Evolutionary conservation across 2,888 invertebrate species (phyloP), one percentile per base, ranked within the genome.

Genomic region (Maniola hyperantus): DNA sequence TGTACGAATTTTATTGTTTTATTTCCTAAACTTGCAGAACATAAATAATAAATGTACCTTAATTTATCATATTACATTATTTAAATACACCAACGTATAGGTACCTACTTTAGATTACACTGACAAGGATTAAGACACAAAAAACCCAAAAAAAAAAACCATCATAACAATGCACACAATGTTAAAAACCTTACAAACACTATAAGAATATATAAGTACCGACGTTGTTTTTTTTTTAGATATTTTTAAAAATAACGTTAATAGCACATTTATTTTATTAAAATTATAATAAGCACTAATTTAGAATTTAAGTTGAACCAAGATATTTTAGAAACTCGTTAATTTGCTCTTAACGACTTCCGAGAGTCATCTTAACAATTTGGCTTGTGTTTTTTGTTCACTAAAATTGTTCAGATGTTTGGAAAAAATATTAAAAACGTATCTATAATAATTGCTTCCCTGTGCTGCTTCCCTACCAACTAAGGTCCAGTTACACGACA

Each of bases 321-420:
- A 51, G 20, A 46, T 33, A 48, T 55, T 61, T 61, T 39, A 54
- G 44, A 58, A 34, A 46, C 11, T 26, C 39, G 36, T 61, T 54
- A 61, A 66, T 61, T 60, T 34, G 10, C 39, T 62, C 39, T 26
- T 66, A 66, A 66, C 48, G 55, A 62, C 61, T 66, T 61, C 66
- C 66, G 66, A 54, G 57, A 10, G 7, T 39, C 39, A 42, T 20
- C 20, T 18, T 42, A 39, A 57, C 18, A 57, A 39, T 53, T 36
- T 54, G 15, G 18, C 55, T 55, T 10, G 15, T 39, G 10, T 55
- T 55, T 55, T 36, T 55, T 55, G 1, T 26, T 26, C 26, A 34
- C n/a, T 36, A 54, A 54, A 54, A 34, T 34, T 33, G 51, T 26
- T 51, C 26, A 51, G 26, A 51, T 10, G 20, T 53, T 11, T 13